phyloP scores from a whole-genome alignment of 2,888 invertebrate species.

The Pristionchus mayeri region DNA sequence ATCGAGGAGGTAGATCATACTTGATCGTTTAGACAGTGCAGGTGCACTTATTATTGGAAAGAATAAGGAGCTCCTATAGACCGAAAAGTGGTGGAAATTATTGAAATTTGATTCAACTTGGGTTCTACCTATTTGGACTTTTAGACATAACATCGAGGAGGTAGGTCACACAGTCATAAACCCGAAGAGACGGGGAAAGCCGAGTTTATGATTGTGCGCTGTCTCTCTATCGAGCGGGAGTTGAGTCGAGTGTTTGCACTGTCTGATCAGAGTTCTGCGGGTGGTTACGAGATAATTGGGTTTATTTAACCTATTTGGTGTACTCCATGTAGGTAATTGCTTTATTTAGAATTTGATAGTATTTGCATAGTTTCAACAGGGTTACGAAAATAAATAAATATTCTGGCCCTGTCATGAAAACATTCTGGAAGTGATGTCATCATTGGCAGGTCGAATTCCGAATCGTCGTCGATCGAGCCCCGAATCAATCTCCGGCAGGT shows the following conservation, averaged over 20 bases:
- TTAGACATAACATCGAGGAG: background rate
- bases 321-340: background rate
- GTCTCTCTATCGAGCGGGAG: background rate
- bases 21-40: no score
- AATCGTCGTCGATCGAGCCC: slow-evolving; percentile 41
- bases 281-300: no score
- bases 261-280: slow-evolving; percentile 26
- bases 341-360: no score
- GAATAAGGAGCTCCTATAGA: no score
- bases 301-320: background rate
- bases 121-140: no score
- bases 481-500: slow-evolving; percentile 42
- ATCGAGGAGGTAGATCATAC: slow-evolving; percentile 19
- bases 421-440: no score
- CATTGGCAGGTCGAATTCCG: slow-evolving; percentile 32
- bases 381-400: no score
- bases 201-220: slow-evolving; percentile 32
- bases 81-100: no score
- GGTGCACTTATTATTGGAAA: no score
- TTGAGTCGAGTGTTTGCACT: slow-evolving; percentile 5
- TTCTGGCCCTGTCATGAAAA: no score
- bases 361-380: no score
- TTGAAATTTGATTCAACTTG: no score
- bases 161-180: slow-evolving; percentile 14
- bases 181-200: background rate